These are phyloP conservation scores for Heliconius ethilla DNA, from an alignment of 2,888 invertebrate genomes.

Conservation along the genomic window DNA sequence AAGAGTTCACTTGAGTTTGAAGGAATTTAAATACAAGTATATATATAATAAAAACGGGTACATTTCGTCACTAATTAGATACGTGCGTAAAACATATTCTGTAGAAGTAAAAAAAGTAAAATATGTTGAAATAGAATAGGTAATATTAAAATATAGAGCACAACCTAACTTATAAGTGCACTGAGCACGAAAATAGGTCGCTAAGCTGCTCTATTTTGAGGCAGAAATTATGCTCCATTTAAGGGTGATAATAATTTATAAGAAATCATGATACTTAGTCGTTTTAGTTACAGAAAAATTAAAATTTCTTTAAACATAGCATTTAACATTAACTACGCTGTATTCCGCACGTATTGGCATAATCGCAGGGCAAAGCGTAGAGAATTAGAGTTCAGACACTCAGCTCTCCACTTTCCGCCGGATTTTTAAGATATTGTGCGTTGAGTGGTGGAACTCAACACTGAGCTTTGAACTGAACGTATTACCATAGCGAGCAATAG, in stretches of 20 bases:
- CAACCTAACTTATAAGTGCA: conserved; percentile 40
- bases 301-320: background rate
- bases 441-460: too few species aligned
- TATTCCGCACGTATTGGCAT: too few species aligned
- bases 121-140: conserved; percentile 22
- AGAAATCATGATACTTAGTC: background rate
- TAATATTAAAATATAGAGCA: conserved; percentile 35
- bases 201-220: conserved; percentile 37
- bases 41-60: too few species aligned
- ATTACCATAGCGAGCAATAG: too few species aligned
- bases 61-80: too few species aligned
- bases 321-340: too few species aligned
- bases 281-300: background rate
- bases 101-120: background rate
- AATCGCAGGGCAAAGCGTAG: too few species aligned
- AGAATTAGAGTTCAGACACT: too few species aligned
- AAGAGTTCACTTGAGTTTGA: background rate
- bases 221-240: conserved; percentile 37
- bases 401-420: too few species aligned
- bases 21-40: too few species aligned
- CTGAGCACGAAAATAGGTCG: conserved; percentile 40
- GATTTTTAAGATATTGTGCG: too few species aligned
- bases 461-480: too few species aligned
- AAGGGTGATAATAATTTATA: conserved; percentile 24
- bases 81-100: background rate